Evolutionary conservation across 2,113 vertebrate genomes (phyloP), one percentile per base, ranked within the genome.

Genomic region (Thermophis baileyi): DNA sequence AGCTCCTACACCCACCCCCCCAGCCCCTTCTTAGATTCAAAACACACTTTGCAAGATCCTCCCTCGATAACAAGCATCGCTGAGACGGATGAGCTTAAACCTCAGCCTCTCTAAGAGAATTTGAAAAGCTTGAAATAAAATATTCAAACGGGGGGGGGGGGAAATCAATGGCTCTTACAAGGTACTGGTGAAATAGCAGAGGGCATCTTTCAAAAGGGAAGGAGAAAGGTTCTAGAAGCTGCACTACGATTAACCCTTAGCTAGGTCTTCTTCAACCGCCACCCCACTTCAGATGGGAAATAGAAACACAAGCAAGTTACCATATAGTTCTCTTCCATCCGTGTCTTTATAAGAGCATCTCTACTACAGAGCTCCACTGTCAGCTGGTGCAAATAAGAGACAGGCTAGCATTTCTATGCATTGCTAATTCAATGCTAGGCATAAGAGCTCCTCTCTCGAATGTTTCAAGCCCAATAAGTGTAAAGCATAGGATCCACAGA

Each of bases 221-320:
- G 53, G 49, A 40, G 85, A 96, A 93, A 93, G 74, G 94, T 87
- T 93, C 93, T 87, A 55, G 92, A 85, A 89, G 93, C 95, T 94
- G 93, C 92, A 95, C 89, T 18, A n/a, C 40, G 10, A 27, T 57
- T 57, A 69, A 60, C 44, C 40, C 11, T 7, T 74, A 25, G 1
- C 27, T 51, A 25, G 22, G 9, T 95, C 91, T 94, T 94, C 96
- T 94, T 93, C 96, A 93, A 94, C 47, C 92, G 92, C 24, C 14
- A 8, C 40, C 81, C 51, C 81, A 11, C 93, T 93, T 90, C 50
- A 90, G 94, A 92, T 88, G 44, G 92, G 89, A 92, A 85, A 93
- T 95, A 95, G 92, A 95, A 55, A 94, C 25, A 27, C 91, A 96
- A 81, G 89, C 91, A 88, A 96, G 91, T 96, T 97, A 97, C 94